A percentile compares a stretch with the other conserved stretches of the same genome.
Conservation (phyloP, 1,140 invertebrate species). For the Araneus ventricosus region DNA sequence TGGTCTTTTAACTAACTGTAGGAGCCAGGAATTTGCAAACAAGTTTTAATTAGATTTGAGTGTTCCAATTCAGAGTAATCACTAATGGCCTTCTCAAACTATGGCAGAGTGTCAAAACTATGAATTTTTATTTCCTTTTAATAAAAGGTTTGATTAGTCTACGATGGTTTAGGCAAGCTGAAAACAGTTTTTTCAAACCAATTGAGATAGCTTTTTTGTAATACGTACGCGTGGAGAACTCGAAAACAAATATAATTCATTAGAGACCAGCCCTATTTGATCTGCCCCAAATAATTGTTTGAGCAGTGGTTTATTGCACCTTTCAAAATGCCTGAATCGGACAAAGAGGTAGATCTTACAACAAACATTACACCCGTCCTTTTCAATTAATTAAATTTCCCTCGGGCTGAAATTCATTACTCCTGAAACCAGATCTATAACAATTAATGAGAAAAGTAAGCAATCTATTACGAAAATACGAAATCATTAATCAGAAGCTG, state of each 20-base stretch:
- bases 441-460: slow-evolving; percentile 31
- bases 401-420: background rate
- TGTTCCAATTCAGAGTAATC: no score
- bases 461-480: slow-evolving; percentile 1
- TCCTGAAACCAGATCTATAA: background rate
- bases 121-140: no score
- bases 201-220: background rate
- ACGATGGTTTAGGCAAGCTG: no score
- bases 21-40: no score
- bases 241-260: slow-evolving; percentile 2
- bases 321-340: background rate
- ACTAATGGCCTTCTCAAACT: no score
- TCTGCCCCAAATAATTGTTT: background rate
- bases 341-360: background rate
- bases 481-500: slow-evolving; percentile 16
- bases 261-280: slow-evolving; percentile 4
- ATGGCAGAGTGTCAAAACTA: no score
- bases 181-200: background rate
- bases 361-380: background rate
- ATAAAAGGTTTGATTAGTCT: no score
- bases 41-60: no score
- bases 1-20: no score
- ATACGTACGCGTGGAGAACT: background rate
- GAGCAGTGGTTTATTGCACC: background rate
- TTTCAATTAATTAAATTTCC: slow-evolving; percentile 41